Conservation (phyloP, 2,113 vertebrate species). For the Thymallus thymallus region DNA sequence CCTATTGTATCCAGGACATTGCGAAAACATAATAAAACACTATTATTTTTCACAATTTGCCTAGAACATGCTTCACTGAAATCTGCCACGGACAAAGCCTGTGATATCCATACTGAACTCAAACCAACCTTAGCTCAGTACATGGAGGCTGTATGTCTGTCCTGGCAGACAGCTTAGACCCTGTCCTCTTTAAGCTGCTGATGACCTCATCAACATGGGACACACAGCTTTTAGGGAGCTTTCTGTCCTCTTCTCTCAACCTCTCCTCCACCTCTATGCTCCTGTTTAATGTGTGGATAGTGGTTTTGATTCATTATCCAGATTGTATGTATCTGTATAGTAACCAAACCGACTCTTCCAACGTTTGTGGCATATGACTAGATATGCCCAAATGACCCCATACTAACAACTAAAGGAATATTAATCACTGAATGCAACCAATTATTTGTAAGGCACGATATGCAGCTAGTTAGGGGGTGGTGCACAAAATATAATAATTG, state of each 20-base stretch:
- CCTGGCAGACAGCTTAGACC: slow-evolving; percentile 33
- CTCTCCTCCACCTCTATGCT: slow-evolving; percentile 68
- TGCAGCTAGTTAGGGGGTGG: background rate
- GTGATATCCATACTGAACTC: slow-evolving; percentile 1
- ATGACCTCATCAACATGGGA: slow-evolving; percentile 33
- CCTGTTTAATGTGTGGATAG: slow-evolving; percentile 67
- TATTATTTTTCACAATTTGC: slow-evolving; percentile 67
- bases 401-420: slow-evolving; percentile 55
- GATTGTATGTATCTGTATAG: slow-evolving; percentile 72
- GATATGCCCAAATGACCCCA: slow-evolving; percentile 63
- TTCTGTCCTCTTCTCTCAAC: slow-evolving; percentile 26
- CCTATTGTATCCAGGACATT: slow-evolving; percentile 34
- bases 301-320: slow-evolving; percentile 71
- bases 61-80: slow-evolving; percentile 7
- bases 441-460: background rate
- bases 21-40: slow-evolving; percentile 65
- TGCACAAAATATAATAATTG: background rate
- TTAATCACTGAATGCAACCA: background rate
- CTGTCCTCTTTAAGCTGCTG: slow-evolving; percentile 64
- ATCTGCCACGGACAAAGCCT: slow-evolving; percentile 36
- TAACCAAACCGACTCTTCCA: slow-evolving; percentile 67
- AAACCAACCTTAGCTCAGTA: slow-evolving; percentile 5
- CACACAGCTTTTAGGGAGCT: slow-evolving; percentile 60
- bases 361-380: slow-evolving; percentile 59
- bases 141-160: slow-evolving; percentile 1